Evolutionary conservation across 2,888 invertebrate genomes (phyloP), one percentile per base, ranked within the genome.

Genomic region (Osmoderma eremita): DNA sequence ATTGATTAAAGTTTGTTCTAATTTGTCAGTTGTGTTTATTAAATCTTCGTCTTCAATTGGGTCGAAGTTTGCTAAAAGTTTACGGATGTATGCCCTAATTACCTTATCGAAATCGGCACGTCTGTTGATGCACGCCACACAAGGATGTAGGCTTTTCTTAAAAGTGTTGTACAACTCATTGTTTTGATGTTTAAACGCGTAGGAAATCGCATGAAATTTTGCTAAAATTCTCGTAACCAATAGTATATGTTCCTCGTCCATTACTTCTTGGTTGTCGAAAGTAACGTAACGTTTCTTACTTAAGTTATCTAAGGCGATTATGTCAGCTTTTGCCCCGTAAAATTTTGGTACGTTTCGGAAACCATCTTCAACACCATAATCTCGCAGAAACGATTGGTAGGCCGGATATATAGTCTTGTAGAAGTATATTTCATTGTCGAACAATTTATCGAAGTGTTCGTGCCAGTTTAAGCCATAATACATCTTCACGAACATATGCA

Each of bases 281-380:
- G 76, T 63, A 0, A 56, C 69, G 58, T 77, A 85, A 0, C 83
- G 83, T 22, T 70, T 67, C 0, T 65, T 71, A 1, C 72, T 65
- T 22, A 84, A 73, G 70, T 84, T 78, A 65, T 83, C 83, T 48
- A 83, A 64, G 0, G 83, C 74, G 0, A 83, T 36, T 12, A 51
- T 42, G 17, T 62, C 53, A 4, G 20, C 73, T 0, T 73, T 76
- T 2, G 67, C 30, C 2, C 73, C 48, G 17, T 56, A 67, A 42
- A 54, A 56, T 41, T 64, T 49, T 1, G 67, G 58, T 5, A 50
- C 67, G 5, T 58, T 64, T 20, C 41, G 41, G 41, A 67, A 67
- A 24, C 41, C 58, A 39, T 61, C 20, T 12, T 51, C 41, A 22
- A 64, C 18, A 12, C 41, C 24, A n/a, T 41, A 39, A 12, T 56